Evolutionary conservation across 2,113 vertebrate species (phyloP).

Genomic region (Lathamus discolor): DNA sequence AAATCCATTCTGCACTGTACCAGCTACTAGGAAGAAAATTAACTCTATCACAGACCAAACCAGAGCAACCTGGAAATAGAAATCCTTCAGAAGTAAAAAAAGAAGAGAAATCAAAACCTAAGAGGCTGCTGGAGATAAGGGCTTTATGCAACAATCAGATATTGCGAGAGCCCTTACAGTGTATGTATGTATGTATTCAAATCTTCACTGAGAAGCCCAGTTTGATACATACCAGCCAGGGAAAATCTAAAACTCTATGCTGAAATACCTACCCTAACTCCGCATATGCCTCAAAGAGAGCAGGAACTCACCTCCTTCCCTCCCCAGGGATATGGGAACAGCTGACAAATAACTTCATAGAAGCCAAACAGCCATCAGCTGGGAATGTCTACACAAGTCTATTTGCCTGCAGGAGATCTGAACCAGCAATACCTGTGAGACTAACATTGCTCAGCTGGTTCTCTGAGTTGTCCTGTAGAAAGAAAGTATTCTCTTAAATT

Average conservation of each 20-base stretch:
- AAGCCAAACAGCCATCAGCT: background rate
- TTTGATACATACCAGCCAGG: accelerated
- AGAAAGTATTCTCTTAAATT: background rate
- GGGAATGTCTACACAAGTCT: background rate
- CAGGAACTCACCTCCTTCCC: background rate
- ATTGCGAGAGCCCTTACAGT: background rate
- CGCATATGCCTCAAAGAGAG: background rate
- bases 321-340: background rate
- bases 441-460: background rate
- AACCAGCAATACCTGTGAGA: background rate
- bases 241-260: background rate
- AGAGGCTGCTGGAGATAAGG: background rate
- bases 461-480: background rate
- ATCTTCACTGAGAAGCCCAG: background rate
- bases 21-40: background rate
- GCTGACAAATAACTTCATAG: background rate
- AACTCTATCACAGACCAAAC: background rate
- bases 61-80: background rate
- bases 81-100: background rate
- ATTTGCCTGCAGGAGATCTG: background rate
- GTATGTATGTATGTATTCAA: accelerated
- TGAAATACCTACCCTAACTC: background rate
- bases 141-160: background rate
- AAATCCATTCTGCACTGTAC: background rate
- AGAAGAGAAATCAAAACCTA: background rate